phyloP scores from a whole-genome alignment of 2,113 vertebrate genomes.

The Menidia beryllina region DNA sequence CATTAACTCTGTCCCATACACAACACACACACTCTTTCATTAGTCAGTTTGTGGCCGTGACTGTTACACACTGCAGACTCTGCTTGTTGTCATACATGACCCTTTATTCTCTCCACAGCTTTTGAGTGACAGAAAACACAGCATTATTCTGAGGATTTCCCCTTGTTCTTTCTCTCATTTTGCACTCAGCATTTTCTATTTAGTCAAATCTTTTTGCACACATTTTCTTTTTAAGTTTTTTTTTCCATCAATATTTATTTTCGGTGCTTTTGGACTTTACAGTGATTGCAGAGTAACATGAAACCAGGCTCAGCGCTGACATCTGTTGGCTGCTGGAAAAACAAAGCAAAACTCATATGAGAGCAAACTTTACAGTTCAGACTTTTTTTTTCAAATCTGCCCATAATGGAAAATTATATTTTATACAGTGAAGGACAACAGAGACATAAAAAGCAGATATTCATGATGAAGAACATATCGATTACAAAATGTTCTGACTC shows the following conservation, averaged over 20 bases:
- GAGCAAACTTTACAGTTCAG: background rate
- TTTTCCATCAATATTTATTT: background rate
- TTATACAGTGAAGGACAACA: constrained; percentile 30
- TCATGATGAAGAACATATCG: constrained; percentile 24
- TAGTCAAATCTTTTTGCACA: background rate
- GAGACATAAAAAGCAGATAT: constrained; percentile 11
- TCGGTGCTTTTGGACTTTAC: background rate
- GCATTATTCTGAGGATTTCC: background rate
- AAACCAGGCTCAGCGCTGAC: constrained; percentile 56
- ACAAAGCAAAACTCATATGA: background rate
- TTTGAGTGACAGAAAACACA: constrained; percentile 40
- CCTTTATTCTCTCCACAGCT: constrained; percentile 52
- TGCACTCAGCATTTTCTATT: background rate
- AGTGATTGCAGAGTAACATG: background rate
- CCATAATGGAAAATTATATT: constrained; percentile 51
- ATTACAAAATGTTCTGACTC: constrained; percentile 23
- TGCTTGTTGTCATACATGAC: constrained; percentile 49
- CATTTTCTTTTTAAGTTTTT: background rate
- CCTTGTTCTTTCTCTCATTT: background rate
- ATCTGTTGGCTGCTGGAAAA: constrained; percentile 54
- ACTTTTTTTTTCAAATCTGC: too few relatives aligned
- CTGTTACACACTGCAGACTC: constrained; percentile 69
- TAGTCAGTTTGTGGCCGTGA: constrained; percentile 66
- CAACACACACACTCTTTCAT: constrained; percentile 28
- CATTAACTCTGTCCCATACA: constrained; percentile 32